Evolutionary conservation across 2,888 invertebrate species (phyloP).

Genomic region (Xylophagus ater): DNA sequence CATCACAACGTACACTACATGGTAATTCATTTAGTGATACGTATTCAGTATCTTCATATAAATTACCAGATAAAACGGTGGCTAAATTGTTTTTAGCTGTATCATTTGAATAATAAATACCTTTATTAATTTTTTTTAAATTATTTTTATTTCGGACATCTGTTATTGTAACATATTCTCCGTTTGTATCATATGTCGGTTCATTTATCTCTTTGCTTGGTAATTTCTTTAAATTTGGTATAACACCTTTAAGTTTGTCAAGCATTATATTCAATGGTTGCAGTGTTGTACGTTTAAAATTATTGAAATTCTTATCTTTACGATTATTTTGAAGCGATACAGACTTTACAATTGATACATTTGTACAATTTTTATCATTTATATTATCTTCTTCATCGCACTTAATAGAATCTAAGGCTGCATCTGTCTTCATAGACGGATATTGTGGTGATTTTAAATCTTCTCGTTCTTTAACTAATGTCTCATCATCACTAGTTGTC

Average conservation of each 20-base stretch:
- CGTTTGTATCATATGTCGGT: conserved; percentile 38
- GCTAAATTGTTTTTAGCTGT: conserved; percentile 52
- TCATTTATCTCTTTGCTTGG: conserved; percentile 39
- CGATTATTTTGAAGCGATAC: conserved; percentile 23
- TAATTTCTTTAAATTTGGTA: conserved; percentile 46
- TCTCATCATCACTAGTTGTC: conserved; percentile 77
- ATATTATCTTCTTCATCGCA: conserved; percentile 1
- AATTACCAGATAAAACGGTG: conserved; percentile 48
- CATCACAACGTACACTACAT: conserved; percentile 26
- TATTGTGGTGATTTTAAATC: no score
- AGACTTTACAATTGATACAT: conserved; percentile 9
- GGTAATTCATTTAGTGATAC: conserved; percentile 73
- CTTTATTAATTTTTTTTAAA: conserved; percentile 21
- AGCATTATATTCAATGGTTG: conserved; percentile 62
- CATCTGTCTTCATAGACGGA: conserved; percentile 9
- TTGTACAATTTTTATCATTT: conserved; percentile 6
- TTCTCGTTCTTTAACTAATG: conserved; percentile 37
- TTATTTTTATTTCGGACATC: conserved; percentile 72
- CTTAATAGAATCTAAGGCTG: conserved; percentile 10
- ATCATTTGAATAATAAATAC: conserved; percentile 55
- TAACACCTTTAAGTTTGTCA: conserved; percentile 56
- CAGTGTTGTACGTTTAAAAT: conserved; percentile 36
- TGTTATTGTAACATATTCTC: conserved; percentile 78
- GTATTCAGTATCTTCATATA: conserved; percentile 61
- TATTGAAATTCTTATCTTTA: conserved; percentile 37